Conservation (phyloP, 1,140 invertebrate genomes). For the Hermetia illucens region DNA sequence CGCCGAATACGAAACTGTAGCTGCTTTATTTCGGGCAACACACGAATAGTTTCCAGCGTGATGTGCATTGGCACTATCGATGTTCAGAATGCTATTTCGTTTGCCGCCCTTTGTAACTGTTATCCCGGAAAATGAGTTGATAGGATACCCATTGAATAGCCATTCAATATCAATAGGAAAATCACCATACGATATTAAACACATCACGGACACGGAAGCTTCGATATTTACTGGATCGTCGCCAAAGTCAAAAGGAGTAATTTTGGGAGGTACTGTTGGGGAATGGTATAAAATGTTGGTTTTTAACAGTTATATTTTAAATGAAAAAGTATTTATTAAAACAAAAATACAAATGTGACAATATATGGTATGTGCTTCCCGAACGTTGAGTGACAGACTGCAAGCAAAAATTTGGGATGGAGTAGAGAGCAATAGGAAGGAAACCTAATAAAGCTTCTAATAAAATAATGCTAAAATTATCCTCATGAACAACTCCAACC, state of each 20-base stretch:
- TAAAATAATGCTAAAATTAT: too few relatives aligned
- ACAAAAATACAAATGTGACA: too few relatives aligned
- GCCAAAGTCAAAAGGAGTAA: slow-evolving; percentile 49
- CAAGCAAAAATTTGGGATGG: too few relatives aligned
- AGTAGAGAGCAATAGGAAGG: too few relatives aligned
- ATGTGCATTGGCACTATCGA: slow-evolving; percentile 56
- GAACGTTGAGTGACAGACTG: too few relatives aligned
- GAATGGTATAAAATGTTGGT: slow-evolving; percentile 1
- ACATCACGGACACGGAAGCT: slow-evolving; percentile 49
- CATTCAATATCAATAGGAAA: slow-evolving; percentile 52
- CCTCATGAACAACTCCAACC: too few relatives aligned
- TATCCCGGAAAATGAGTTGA: slow-evolving; percentile 49
- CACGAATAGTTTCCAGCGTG: slow-evolving; percentile 68
- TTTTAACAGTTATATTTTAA: slow-evolving; percentile 2
- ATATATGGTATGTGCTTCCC: too few relatives aligned
- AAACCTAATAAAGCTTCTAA: too few relatives aligned
- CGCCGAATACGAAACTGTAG: slow-evolving; percentile 49
- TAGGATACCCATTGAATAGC: slow-evolving; percentile 46
- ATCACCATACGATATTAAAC: slow-evolving; percentile 54
- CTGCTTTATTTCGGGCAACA: slow-evolving; percentile 57
- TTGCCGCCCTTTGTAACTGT: slow-evolving; percentile 56
- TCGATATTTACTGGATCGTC: slow-evolving; percentile 53
- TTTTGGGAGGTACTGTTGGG: slow-evolving; percentile 41
- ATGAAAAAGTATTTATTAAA: too few relatives aligned
- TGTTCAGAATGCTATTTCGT: slow-evolving; percentile 58